These are phyloP conservation scores for Teleogryllus occipitalis DNA, from an alignment of 1,140 invertebrate genomes.

Conservation along the genomic window DNA sequence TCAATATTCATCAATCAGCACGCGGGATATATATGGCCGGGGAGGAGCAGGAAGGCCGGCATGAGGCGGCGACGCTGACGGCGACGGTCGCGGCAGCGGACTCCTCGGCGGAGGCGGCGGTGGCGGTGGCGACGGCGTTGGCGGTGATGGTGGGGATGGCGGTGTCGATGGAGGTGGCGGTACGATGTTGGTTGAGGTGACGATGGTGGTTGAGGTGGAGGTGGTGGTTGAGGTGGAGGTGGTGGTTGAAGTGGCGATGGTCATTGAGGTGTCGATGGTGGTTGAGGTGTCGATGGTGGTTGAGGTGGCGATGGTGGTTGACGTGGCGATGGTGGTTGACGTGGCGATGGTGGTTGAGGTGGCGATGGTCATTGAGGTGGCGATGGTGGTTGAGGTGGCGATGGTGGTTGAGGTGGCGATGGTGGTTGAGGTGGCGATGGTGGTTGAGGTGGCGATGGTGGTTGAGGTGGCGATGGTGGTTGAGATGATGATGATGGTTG, in stretches of 20 bases:
- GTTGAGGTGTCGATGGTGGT: background rate
- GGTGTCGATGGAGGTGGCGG: background rate
- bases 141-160: background rate
- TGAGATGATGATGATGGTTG: no score
- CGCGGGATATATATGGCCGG: background rate
- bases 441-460: background rate
- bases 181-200: background rate
- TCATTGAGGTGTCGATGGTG: background rate
- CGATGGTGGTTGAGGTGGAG: background rate
- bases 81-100: background rate
- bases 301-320: background rate
- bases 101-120: background rate
- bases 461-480: background rate
- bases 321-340: background rate
- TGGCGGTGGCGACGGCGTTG: background rate
- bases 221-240: background rate
- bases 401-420: background rate
- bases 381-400: background rate
- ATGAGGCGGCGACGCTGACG: background rate
- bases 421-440: background rate
- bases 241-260: background rate
- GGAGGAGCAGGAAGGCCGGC: background rate
- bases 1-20: constrained; percentile 2
- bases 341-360: background rate
- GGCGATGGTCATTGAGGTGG: background rate